Conservation (phyloP, 1,140 invertebrate species). For the Caerostris darwini region DNA sequence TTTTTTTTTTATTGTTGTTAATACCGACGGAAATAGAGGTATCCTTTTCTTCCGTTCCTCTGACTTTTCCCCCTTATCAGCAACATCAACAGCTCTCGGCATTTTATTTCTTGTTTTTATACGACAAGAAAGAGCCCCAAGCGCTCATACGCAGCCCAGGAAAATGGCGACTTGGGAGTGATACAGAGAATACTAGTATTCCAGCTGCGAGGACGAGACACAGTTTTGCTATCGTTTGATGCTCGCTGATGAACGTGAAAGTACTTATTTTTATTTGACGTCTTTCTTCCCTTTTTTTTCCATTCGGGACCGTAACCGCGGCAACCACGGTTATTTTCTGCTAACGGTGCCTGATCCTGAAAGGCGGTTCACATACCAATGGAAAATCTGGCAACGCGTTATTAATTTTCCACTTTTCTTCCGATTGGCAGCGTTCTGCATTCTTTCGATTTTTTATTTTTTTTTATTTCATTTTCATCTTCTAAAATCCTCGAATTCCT, state of each 20-base stretch:
- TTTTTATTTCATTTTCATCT: neutral
- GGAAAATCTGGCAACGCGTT: conserved; percentile 35
- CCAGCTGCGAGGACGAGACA: neutral
- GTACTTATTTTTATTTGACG: conserved; percentile 5
- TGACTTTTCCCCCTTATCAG: too few species aligned
- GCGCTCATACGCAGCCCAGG: too few species aligned
- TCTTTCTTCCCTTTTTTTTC: conserved; percentile 1
- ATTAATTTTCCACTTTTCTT: conserved; percentile 33
- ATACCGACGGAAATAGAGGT: too few species aligned
- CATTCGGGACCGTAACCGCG: conserved; percentile 27
- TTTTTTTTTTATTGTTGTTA: too few species aligned
- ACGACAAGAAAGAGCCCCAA: too few species aligned
- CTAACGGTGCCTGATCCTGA: conserved; percentile 34
- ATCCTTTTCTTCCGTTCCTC: too few species aligned
- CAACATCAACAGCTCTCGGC: too few species aligned
- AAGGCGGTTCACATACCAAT: conserved; percentile 10
- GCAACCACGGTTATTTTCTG: conserved; percentile 44
- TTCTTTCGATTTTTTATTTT: neutral
- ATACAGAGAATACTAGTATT: neutral
- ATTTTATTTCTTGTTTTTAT: too few species aligned
- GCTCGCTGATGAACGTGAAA: neutral
- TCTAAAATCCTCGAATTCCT: neutral
- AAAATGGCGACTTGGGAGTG: neutral
- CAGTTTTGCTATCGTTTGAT: neutral
- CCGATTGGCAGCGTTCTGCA: conserved; percentile 35